Evolutionary conservation across 2,113 vertebrate species (phyloP).

Genomic region (Clarias batrachus): DNA sequence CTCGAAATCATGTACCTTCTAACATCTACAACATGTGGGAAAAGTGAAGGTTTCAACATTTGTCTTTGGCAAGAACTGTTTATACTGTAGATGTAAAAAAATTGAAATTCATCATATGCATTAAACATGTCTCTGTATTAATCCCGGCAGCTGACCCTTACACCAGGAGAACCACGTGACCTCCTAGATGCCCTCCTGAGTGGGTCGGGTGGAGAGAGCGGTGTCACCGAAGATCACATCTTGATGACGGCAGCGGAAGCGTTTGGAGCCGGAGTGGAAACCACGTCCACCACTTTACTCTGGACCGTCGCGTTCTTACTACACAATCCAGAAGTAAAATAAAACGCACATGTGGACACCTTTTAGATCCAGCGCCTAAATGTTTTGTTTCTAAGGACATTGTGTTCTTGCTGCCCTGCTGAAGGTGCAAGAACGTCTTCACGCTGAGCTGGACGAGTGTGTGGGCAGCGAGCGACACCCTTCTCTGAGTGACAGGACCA

Average conservation of each 20-base stretch:
- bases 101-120: not conserved
- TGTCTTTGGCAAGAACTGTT: not conserved
- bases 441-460: constrained; percentile 72
- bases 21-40: not conserved
- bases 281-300: constrained; percentile 73
- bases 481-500: constrained; percentile 61
- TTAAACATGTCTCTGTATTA: not conserved
- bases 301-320: constrained; percentile 69
- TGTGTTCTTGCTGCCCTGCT: constrained; percentile 19
- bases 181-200: constrained; percentile 73
- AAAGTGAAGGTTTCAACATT: not conserved
- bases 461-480: constrained; percentile 64
- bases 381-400: not conserved
- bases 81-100: too few relatives aligned
- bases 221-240: constrained; percentile 73
- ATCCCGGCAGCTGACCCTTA: constrained; percentile 57
- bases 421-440: constrained; percentile 72
- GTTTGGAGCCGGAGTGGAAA: constrained; percentile 55
- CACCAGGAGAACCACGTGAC: constrained; percentile 66
- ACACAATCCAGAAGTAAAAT: constrained; percentile 42
- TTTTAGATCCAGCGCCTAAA: constrained; percentile 22
- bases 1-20: not conserved
- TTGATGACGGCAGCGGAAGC: constrained; percentile 69
- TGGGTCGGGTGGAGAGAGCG: constrained; percentile 38
- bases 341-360: not conserved